A percentile compares a stretch with the other conserved stretches of the same genome.
These are phyloP conservation scores for Napeogenes sylphis DNA, from an alignment of 2,888 invertebrate species.

Conservation along the genomic window DNA sequence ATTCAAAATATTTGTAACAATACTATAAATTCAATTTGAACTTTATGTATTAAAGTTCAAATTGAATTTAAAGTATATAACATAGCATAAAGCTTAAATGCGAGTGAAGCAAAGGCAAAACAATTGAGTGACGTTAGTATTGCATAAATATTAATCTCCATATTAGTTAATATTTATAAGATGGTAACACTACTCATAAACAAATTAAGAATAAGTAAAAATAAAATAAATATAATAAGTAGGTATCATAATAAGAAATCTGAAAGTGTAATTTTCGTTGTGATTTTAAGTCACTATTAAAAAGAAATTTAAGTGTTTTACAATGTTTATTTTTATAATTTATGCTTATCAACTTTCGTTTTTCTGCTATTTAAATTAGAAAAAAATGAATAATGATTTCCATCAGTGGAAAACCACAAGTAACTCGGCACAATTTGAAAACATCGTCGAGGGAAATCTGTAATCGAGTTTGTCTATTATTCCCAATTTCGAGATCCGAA, in stretches of 20 bases:
- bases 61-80: not conserved
- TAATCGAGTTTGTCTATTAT: slow-evolving; percentile 69
- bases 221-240: too few species aligned
- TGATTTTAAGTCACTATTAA: not conserved
- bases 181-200: too few species aligned
- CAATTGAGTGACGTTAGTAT: slow-evolving; percentile 1
- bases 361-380: not conserved
- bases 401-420: slow-evolving; percentile 39
- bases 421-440: slow-evolving; percentile 50
- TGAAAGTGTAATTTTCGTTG: too few species aligned
- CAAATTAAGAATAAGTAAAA: too few species aligned
- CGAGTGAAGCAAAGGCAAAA: not conserved
- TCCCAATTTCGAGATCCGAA: slow-evolving; percentile 50
- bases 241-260: too few species aligned
- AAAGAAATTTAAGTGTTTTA: not conserved
- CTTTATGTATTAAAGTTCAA: not conserved
- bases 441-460: slow-evolving; percentile 61
- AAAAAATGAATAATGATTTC: not conserved
- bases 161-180: not conserved
- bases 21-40: not conserved
- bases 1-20: not conserved
- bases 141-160: not conserved
- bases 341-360: not conserved
- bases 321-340: not conserved
- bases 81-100: not conserved